Conservation (phyloP, 1,140 invertebrate species). For the Stenopsyche tienmushanensis region DNA sequence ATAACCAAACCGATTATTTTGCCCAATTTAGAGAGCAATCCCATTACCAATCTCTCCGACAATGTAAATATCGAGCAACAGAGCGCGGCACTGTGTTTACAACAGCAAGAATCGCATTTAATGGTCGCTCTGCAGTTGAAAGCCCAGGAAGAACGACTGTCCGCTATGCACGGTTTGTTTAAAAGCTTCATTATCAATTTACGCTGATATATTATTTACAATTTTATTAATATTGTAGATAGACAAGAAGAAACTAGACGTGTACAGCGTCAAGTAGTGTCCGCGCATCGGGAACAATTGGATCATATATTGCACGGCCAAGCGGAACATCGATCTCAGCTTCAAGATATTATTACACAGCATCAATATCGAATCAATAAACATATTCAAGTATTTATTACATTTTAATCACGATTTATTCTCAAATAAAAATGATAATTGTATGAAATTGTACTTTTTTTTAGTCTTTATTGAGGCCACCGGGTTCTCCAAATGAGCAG, state of each 20-base stretch:
- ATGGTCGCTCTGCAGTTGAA: constrained; percentile 55
- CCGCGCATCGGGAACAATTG: constrained; percentile 49
- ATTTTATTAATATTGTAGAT: constrained; percentile 41
- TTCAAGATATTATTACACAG: constrained; percentile 51
- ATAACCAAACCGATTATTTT: neutral
- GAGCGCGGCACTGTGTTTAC: constrained; percentile 52
- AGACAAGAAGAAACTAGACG: constrained; percentile 51
- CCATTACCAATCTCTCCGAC: neutral
- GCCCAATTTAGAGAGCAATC: neutral
- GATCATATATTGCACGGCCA: constrained; percentile 49
- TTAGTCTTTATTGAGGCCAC: constrained; percentile 28
- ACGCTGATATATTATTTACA: neutral
- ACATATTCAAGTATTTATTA: constrained; percentile 49
- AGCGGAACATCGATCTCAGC: constrained; percentile 48
- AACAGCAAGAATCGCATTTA: constrained; percentile 54
- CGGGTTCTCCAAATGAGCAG: neutral
- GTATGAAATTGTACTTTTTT: neutral
- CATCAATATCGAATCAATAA: constrained; percentile 54
- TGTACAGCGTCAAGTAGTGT: constrained; percentile 49
- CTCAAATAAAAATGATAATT: neutral
- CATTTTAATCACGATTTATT: neutral
- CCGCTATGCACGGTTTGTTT: constrained; percentile 48
- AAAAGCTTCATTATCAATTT: constrained; percentile 29
- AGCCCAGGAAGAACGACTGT: constrained; percentile 55
- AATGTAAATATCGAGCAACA: constrained; percentile 43